These are phyloP conservation scores for Drosophila planitibia DNA, from an alignment of 2,888 invertebrate species.

Conservation along the genomic window DNA sequence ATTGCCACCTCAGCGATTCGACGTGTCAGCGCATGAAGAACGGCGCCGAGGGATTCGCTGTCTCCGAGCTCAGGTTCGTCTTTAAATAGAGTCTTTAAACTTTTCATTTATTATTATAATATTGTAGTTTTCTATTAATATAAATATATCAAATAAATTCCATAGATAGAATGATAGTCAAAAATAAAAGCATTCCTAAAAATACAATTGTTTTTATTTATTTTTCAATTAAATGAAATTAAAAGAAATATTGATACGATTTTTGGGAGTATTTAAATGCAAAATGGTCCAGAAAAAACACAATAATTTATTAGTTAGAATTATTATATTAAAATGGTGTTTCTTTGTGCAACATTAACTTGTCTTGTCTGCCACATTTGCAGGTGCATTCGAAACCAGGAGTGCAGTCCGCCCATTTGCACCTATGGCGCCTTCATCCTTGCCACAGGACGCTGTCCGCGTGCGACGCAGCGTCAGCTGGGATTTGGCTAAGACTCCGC, in stretches of 20 bases:
- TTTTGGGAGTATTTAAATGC: too few species aligned
- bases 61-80: conserved; percentile 88
- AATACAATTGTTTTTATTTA: too few species aligned
- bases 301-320: neutral
- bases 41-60: conserved; percentile 88
- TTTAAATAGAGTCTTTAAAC: too few species aligned
- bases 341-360: neutral
- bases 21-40: conserved; percentile 88
- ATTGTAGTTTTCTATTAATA: too few species aligned
- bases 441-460: conserved; percentile 84
- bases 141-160: too few species aligned
- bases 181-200: too few species aligned
- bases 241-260: too few species aligned
- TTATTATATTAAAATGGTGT: neutral
- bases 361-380: neutral
- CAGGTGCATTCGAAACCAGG: conserved; percentile 80
- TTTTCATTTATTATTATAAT: too few species aligned
- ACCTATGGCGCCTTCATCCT: conserved; percentile 80
- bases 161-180: too few species aligned
- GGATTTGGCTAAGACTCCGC: conserved; percentile 68
- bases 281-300: too few species aligned
- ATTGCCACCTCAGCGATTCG: conserved; percentile 88
- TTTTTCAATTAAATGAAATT: too few species aligned
- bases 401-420: conserved; percentile 81
- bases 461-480: conserved; percentile 51